Base-by-base conservation (phyloP, 2,888 invertebrate genomes). In the Morpho achilles region DNA sequence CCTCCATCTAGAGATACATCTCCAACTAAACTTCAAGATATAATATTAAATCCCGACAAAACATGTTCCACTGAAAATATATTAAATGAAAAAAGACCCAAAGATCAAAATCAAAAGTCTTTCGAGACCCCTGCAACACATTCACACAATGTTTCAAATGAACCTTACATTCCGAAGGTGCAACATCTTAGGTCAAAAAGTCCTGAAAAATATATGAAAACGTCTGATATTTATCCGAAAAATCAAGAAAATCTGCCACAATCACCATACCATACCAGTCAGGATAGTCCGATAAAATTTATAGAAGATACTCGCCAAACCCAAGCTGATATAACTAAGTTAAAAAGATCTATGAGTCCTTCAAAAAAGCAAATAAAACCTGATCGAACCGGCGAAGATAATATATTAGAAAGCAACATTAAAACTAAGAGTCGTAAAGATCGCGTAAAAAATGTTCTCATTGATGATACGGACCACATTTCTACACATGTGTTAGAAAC, bases 21-120 rank as follows among this genome's bases (percentile, higher is more conserved):
- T 40, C 63, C 65, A 9, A 57, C 59, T 2, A 67, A 65, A 44
- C 45, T 56, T n/a, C 52, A 57, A 40, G 49, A 63, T n/a, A 44
- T 57, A 7, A 60, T 10, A n/a, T 49, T 41, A 53, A 42, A 41
- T 42, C 5, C n/a, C 50, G 52, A 61, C 10, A 32, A 50, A 2
- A 48, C 50, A 49, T 9, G 44, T 42, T 50, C 16, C 16, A 16
- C 16, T 10, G 50, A 59, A 49, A 57, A 22, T 7, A n/a, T 44
- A n/a, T 9, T 40, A 45, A 42, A 54, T 16, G 48, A 59, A 49
- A 53, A 22, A 50, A 10, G 53, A 51, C n/a, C 55, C 46, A 9
- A 83, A 82, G 5, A 79, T 82, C 0, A 72, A 16, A 16, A 16
- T 76, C 10, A 82, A 39, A 39, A 39, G 8, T 46, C 45, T 10